Evolutionary conservation across 2,113 vertebrate species (phyloP).

Genomic region (Corythoichthys intestinalis): DNA sequence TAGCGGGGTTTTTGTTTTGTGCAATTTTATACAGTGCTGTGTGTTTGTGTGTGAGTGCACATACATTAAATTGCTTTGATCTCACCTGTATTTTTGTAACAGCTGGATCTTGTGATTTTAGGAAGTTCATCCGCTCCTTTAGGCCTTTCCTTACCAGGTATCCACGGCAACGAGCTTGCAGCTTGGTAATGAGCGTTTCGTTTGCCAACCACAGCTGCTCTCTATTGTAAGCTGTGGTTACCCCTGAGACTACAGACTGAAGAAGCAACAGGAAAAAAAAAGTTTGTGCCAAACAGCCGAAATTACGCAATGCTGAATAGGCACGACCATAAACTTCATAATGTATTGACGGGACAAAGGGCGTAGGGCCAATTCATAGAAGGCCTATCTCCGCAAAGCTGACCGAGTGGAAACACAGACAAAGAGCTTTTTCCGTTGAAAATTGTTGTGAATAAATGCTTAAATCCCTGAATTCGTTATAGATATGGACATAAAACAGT

Average conservation of each 20-base stretch:
- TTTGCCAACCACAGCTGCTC: slow-evolving; percentile 97
- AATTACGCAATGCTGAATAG: background rate
- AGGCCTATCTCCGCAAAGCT: no score
- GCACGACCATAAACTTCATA: background rate
- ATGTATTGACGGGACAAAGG: no score
- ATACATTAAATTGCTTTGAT: background rate
- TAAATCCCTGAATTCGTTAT: no score
- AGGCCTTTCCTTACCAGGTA: slow-evolving; percentile 83
- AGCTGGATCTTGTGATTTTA: slow-evolving; percentile 85
- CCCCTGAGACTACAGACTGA: slow-evolving; percentile 84
- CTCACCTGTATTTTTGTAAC: slow-evolving; percentile 91
- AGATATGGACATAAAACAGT: no score
- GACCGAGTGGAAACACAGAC: no score
- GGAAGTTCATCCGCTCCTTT: slow-evolving; percentile 80
- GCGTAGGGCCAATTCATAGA: no score
- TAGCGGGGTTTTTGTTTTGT: background rate
- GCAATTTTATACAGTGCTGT: background rate
- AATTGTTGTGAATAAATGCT: no score
- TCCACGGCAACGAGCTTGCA: slow-evolving; percentile 90
- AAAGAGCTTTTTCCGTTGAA: no score
- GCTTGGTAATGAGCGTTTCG: slow-evolving; percentile 83
- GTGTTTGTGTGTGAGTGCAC: background rate
- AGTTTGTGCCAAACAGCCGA: background rate
- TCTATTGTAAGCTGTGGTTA: slow-evolving; percentile 92
- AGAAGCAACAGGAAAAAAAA: background rate